Percentiles rank a stretch among this genome's conserved stretches.
Evolutionary conservation across 2,888 invertebrate species (phyloP).

Genomic region (Hemicrepidius hirtus): DNA sequence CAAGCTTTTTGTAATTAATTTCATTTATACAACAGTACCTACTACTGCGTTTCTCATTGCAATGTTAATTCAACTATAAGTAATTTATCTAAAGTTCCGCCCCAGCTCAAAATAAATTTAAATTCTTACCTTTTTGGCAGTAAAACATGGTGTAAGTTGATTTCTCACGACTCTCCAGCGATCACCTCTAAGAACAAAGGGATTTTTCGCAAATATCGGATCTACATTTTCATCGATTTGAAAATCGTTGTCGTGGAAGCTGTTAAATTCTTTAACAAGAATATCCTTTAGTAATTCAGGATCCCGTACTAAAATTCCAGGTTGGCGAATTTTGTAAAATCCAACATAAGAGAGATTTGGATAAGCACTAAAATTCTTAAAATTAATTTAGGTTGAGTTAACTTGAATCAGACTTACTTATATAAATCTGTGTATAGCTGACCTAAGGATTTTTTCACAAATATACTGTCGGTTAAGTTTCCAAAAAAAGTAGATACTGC

Average conservation of each 20-base stretch:
- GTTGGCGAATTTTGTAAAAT: conserved; percentile 63
- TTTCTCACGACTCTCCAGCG: conserved; percentile 73
- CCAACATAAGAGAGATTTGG: conserved; percentile 66
- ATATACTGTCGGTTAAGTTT: conserved; percentile 41
- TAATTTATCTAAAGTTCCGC: no score
- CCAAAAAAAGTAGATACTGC: conserved; percentile 41
- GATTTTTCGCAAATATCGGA: conserved; percentile 72
- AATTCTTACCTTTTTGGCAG: conserved; percentile 70
- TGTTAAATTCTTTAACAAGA: conserved; percentile 65
- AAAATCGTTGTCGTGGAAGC: conserved; percentile 69
- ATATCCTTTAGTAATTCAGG: conserved; percentile 66
- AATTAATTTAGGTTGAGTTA: conserved; percentile 47
- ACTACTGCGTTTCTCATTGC: no score
- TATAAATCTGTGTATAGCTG: conserved; percentile 51
- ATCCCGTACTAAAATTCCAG: conserved; percentile 65
- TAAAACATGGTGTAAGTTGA: conserved; percentile 73
- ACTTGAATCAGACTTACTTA: conserved; percentile 45
- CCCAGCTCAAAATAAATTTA: no score
- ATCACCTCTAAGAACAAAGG: conserved; percentile 71
- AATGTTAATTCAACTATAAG: no score
- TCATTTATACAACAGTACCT: no score
- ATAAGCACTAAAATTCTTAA: conserved; percentile 60
- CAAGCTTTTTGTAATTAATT: no score
- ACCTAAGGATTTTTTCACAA: conserved; percentile 36
- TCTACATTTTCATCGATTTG: conserved; percentile 69